These are phyloP conservation scores for Zaprionus kolodkinae DNA, from an alignment of 1,140 invertebrate genomes.

Conservation along the genomic window DNA sequence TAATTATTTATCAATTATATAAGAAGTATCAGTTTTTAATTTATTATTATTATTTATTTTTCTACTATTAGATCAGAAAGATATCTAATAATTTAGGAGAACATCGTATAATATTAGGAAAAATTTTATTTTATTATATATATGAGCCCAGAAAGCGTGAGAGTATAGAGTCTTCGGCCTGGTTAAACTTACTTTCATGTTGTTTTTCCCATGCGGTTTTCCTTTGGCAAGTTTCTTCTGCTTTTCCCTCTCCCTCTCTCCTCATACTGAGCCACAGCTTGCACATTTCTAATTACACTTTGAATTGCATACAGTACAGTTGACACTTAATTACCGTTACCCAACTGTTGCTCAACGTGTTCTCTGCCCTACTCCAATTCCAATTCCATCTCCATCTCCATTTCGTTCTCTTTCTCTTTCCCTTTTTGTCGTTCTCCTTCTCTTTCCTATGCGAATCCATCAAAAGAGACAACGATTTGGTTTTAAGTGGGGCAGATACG, in stretches of 20 bases:
- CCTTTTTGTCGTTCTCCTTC: too few species aligned
- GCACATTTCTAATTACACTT: constrained; percentile 43
- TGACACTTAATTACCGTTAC: constrained; percentile 32
- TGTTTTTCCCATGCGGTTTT: constrained; percentile 18
- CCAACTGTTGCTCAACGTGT: constrained; percentile 24
- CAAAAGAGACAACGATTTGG: neutral
- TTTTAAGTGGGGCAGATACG: constrained; percentile 15
- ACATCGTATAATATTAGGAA: too few species aligned
- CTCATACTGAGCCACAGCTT: constrained; percentile 1
- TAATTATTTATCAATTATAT: too few species aligned
- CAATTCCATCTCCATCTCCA: neutral
- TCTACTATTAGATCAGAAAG: too few species aligned
- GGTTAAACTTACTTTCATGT: neutral
- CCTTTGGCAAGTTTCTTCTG: neutral
- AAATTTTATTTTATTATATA: too few species aligned
- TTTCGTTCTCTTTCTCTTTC: neutral
- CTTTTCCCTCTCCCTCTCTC: neutral
- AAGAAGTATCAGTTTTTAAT: too few species aligned
- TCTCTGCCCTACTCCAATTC: too few species aligned
- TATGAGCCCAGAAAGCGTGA: neutral
- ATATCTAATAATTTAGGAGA: too few species aligned
- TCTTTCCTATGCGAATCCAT: neutral
- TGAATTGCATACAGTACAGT: constrained; percentile 22
- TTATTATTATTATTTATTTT: too few species aligned
- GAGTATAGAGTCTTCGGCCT: neutral